Base-by-base conservation (phyloP, 2,113 vertebrate species). In the Hippocampus guttulatus region DNA sequence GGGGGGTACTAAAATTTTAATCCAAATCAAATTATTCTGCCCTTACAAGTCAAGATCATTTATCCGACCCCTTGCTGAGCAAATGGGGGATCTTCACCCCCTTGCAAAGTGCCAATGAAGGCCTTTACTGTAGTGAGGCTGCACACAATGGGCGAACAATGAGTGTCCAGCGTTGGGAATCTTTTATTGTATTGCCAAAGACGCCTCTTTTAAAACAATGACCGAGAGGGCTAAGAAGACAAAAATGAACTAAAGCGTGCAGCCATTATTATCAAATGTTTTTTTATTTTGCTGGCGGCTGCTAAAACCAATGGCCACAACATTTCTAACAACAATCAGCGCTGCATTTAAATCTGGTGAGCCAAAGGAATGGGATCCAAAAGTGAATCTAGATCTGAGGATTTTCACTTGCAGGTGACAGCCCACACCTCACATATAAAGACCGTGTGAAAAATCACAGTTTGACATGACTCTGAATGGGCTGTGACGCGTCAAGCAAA, bases 21-120 rank as follows among this genome's bases (percentile, higher is more conserved):
- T 88, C 75, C 73, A 74, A 84, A 88, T 86, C 63, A 80, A 87
- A 88, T 88, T 77, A 81, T 81, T 75, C 54, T 57, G 51, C 71
- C 78, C 80, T 78, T 64, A 58, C 47, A 79, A 75, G 71, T 85
- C 79, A 84, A 72, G 64, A 88, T 87, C 55, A 79, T 81, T 81
- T 78, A 86, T 84, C 80, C 54, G 74, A 54, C 70, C 71, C 75
- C 86, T 76, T 21, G 79, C 82, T 85, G 83, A 77, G 87, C 70
- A 49, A 75, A 40, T 18, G 57, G 63, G 73, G 69, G 68, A 62
- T 69, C 55, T 77, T 77, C 69, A 63, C 64, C 71, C 63, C 1
- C 71, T 69, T 52, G 11, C 23, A 14, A 63, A 40, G 38, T 16
- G 12, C 67, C 67, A 75, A 74, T 66, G 68, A 81, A 69, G 62